Conservation (phyloP, 2,888 invertebrate genomes). For the Chloroclysta siterata region DNA sequence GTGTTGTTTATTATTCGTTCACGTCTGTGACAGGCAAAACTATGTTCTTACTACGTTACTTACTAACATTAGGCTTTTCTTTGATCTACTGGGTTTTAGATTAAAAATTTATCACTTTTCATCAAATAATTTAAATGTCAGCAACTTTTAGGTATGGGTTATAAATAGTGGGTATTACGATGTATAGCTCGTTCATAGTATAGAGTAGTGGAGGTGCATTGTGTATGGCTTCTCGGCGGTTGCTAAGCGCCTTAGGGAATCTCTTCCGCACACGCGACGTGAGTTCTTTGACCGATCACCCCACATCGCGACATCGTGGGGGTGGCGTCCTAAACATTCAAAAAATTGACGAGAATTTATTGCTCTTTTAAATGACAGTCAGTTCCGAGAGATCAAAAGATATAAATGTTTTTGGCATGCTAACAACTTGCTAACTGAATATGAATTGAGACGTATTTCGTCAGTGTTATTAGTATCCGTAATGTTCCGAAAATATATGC, state of each 20-base stretch:
- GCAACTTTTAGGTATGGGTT: no score
- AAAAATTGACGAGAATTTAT: constrained; percentile 5
- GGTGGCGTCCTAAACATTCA: background rate
- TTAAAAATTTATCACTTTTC: no score
- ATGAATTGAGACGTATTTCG: no score
- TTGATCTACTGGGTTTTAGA: no score
- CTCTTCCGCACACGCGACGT: constrained; percentile 23
- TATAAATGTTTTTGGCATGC: constrained; percentile 8
- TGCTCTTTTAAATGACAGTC: constrained; percentile 8
- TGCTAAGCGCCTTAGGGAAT: constrained; percentile 29
- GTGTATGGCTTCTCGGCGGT: constrained; percentile 26
- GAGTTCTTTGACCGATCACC: constrained; percentile 28
- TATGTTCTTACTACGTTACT: no score
- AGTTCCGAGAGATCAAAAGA: constrained; percentile 3
- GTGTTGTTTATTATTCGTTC: constrained; percentile 8
- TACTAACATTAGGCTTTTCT: no score
- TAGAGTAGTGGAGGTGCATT: no score
- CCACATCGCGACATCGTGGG: background rate
- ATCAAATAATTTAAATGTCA: no score
- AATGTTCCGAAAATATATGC: no score
- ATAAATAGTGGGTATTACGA: no score
- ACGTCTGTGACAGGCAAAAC: constrained; percentile 5
- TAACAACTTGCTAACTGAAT: background rate
- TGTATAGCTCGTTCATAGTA: no score
- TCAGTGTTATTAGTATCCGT: no score